Base-by-base conservation (phyloP, 2,888 invertebrate genomes). In the Mythimna albipuncta region DNA sequence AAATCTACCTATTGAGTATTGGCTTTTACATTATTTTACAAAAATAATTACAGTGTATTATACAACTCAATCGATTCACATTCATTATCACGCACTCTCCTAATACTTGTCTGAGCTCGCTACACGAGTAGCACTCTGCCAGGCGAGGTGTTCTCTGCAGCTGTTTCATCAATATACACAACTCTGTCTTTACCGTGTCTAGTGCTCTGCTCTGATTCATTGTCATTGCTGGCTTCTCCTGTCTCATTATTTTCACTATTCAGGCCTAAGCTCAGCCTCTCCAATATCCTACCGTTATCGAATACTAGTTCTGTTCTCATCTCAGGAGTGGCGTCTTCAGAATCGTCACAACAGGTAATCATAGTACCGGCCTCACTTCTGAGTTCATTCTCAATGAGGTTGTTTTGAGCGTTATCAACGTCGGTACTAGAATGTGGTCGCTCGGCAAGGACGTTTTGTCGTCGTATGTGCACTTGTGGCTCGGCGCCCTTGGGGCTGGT, bases 401-500 rank as follows among this genome's bases (percentile, higher is more conserved):
- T 57, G n/a, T 82, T 85, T 2, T 69, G 74, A 7, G 69, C 72
- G 52, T 82, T 82, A 6, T 86, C 87, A 3, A 70, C 26, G n/a
- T 82, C 72, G 7, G 79, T 62, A 21, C 71, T 82, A 2, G 77
- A 72, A 2, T 68, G 77, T 26, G 77, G 50, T 54, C 73, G 64
- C 0, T 77, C 71, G 2, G 54, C 44, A 11, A 13, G 9, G 10
- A 50, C 19, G 21, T 11, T 35, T 6, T 59, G 65, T 35, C 67
- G 41, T 10, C 69, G 52, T 76, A 91, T 85, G 26, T 90, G 88
- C 1, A 93, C 91, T 0, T 89, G 82, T 0, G 93, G 92, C 0
- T 84, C 69, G 0, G 88, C 90, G 52, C 89, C 85, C 70, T 92
- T 92, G 0, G 89, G 88, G 64, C 89, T 88, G 13, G 88, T 76